Evolutionary conservation across 2,888 invertebrate genomes (phyloP).

Genomic region (Protodeltote pygarga): DNA sequence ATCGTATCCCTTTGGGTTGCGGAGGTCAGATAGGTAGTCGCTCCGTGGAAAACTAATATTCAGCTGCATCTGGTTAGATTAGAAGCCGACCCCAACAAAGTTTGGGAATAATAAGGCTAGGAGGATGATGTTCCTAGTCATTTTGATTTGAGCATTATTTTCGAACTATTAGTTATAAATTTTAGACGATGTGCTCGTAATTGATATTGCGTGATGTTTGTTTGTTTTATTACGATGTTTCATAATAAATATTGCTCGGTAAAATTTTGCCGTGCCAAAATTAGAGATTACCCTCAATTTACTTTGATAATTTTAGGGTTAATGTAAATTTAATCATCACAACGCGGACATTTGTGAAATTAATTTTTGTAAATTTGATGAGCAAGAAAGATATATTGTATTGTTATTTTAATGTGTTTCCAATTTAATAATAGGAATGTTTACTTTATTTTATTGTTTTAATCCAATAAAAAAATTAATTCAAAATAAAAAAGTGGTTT

Average conservation of each 20-base stretch:
- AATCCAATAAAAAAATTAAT: too few relatives aligned
- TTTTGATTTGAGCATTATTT: background rate
- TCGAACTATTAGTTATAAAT: conserved; percentile 12
- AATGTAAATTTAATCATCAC: conserved; percentile 43
- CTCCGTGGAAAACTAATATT: too few relatives aligned
- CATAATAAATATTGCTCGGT: conserved; percentile 25
- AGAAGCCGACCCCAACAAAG: too few relatives aligned
- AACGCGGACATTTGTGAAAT: conserved; percentile 10
- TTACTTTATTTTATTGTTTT: too few relatives aligned
- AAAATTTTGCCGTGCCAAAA: conserved; percentile 32
- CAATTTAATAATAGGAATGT: too few relatives aligned
- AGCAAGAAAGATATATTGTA: conserved; percentile 1
- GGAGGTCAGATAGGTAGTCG: too few relatives aligned
- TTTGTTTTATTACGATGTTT: conserved; percentile 39
- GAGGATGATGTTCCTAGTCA: too few relatives aligned
- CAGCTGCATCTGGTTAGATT: too few relatives aligned
- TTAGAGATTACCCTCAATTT: conserved; percentile 39
- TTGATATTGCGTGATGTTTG: conserved; percentile 69
- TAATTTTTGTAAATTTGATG: conserved; percentile 1
- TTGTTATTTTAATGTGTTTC: too few relatives aligned
- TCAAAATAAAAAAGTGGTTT: too few relatives aligned
- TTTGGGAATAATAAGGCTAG: too few relatives aligned
- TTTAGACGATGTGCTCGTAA: conserved; percentile 46
- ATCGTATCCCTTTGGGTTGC: too few relatives aligned
- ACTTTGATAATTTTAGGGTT: conserved; percentile 39